Conservation (phyloP, 2,888 invertebrate species). For the Chesias legatella region DNA sequence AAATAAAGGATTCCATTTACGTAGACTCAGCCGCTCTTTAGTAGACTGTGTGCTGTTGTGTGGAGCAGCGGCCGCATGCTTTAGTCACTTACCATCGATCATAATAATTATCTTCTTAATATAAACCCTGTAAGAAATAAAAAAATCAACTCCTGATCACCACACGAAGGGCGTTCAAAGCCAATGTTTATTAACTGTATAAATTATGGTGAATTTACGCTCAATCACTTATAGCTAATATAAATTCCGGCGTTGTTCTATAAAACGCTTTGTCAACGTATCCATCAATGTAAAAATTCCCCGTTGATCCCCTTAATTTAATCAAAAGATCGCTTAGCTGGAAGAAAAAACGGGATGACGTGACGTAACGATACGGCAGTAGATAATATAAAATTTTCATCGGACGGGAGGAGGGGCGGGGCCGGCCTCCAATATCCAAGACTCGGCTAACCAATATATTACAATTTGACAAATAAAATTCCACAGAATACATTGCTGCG, state of each 20-base stretch:
- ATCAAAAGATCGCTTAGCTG: conserved; percentile 78
- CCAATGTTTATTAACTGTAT: conserved; percentile 69
- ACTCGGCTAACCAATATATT: conserved; percentile 74
- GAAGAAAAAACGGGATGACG: conserved; percentile 75
- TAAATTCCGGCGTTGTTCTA: conserved; percentile 68
- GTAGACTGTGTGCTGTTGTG: too few species aligned
- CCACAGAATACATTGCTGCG: conserved; percentile 60
- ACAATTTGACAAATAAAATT: conserved; percentile 78
- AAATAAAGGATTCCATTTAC: too few species aligned
- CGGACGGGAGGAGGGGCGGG: conserved; percentile 46
- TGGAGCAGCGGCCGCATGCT: too few species aligned
- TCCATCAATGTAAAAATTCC: conserved; percentile 79
- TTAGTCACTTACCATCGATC: too few species aligned
- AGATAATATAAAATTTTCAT: conserved; percentile 73
- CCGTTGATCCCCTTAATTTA: conserved; percentile 77
- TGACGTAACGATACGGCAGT: conserved; percentile 59
- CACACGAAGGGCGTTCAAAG: conserved; percentile 32
- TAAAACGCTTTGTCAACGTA: conserved; percentile 77
- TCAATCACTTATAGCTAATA: conserved; percentile 75
- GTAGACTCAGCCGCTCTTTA: too few species aligned
- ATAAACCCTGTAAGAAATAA: too few species aligned
- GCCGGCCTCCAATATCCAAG: conserved; percentile 70
- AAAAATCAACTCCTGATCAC: neutral
- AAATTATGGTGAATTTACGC: conserved; percentile 66
- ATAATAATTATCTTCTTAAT: too few species aligned